phyloP scores from a whole-genome alignment of 2,113 vertebrate genomes.

The Terrapene triunguis region DNA sequence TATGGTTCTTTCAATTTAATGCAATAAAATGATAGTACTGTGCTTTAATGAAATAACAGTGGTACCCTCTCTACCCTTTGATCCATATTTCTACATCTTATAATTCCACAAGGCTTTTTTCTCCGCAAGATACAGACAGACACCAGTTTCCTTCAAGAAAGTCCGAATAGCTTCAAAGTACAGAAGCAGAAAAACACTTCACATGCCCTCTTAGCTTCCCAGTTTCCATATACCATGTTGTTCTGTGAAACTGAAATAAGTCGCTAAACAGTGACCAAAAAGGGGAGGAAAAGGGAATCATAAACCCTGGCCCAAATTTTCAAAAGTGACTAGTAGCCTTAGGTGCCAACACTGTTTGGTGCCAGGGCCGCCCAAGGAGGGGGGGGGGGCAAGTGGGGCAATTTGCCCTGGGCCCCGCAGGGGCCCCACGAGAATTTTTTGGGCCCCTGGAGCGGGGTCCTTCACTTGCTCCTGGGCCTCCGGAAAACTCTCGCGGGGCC shows the following conservation, averaged over 20 bases:
- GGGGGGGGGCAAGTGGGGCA: too few species aligned
- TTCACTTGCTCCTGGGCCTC: too few species aligned
- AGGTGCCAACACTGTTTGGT: background rate
- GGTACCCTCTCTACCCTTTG: background rate
- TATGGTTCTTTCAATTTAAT: slow-evolving; percentile 11
- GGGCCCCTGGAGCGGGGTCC: too few species aligned
- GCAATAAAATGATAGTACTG: background rate
- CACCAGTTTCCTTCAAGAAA: background rate
- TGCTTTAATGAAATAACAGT: fast-evolving
- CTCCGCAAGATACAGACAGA: background rate
- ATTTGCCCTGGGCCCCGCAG: too few species aligned
- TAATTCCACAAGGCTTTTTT: background rate
- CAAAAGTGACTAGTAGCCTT: background rate
- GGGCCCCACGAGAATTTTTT: too few species aligned
- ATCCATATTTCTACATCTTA: background rate
- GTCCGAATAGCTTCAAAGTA: background rate
- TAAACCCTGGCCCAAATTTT: background rate
- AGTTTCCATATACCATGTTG: background rate
- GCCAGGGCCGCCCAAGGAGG: background rate
- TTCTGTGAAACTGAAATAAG: background rate
- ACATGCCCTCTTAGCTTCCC: background rate
- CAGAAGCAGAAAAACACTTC: background rate
- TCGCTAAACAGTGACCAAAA: background rate
- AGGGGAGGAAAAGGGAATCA: background rate
- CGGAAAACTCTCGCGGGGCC: too few species aligned